Percentiles rank a stretch among this genome's conserved stretches.
Conservation (phyloP, 2,888 invertebrate species). For the Conus canariensis region DNA sequence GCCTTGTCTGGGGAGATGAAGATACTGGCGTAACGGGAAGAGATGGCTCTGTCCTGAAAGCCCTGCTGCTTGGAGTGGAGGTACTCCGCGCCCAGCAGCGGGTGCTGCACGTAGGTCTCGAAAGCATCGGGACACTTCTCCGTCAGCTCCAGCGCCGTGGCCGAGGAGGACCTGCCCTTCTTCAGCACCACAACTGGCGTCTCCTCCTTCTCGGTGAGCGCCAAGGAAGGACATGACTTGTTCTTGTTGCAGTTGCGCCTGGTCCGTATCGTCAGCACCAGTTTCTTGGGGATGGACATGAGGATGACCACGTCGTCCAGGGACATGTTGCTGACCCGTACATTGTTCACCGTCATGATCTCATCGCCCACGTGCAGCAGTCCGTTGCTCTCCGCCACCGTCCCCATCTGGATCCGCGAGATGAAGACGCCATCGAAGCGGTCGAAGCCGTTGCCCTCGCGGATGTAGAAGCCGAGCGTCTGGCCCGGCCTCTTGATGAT, state of each 20-base stretch:
- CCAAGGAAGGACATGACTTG: slow-evolving; percentile 73
- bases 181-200: slow-evolving; percentile 75
- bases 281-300: slow-evolving; percentile 98
- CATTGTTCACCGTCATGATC: slow-evolving; percentile 97
- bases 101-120: slow-evolving; percentile 59
- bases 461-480: slow-evolving; percentile 97
- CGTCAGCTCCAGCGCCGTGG: slow-evolving; percentile 73
- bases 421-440: slow-evolving; percentile 98
- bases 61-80: slow-evolving; percentile 28
- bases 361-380: slow-evolving; percentile 98
- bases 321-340: slow-evolving; percentile 98
- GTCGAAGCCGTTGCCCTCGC: slow-evolving; percentile 99
- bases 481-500: slow-evolving; percentile 99
- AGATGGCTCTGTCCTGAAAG: slow-evolving; percentile 55
- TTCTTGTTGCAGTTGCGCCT: slow-evolving; percentile 72
- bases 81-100: slow-evolving; percentile 50
- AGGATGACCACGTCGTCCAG: slow-evolving; percentile 99
- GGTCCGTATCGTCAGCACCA: slow-evolving; percentile 91
- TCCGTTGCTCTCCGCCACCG: slow-evolving; percentile 97
- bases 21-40: slow-evolving; percentile 73
- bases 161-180: slow-evolving; percentile 72
- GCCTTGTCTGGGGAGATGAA: slow-evolving; percentile 73
- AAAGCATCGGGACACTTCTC: slow-evolving; percentile 73
- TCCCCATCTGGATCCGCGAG: slow-evolving; percentile 93
- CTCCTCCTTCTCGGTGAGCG: slow-evolving; percentile 71